Evolutionary conservation across 2,797 vertebrate genomes (phyloP), one percentile per base, ranked within the genome.

Genomic region (Lutjanus argentimaculatus): DNA sequence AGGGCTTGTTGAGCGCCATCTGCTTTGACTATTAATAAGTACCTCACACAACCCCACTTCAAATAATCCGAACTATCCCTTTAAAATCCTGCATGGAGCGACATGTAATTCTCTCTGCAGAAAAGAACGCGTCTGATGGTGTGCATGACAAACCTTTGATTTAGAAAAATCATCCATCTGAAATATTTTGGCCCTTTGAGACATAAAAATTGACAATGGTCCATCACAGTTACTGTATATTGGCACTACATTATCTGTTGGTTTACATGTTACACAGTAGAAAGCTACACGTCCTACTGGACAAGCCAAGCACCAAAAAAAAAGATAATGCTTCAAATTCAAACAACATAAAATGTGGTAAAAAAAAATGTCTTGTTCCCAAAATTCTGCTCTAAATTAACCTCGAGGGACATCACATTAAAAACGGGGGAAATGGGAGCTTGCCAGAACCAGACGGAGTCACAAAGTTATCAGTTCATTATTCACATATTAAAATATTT

Each of bases 401-500:
- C 70, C 66, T 66, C 0, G 6, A 51, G 22, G 42, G 6, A 72
- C 30, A 51, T 61, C 2, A 6, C 22, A 79, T 78, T 72, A 71
- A 63, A 63, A 56, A 6, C 45, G 49, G 67, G 22, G 42, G 40
- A 70, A 77, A 53, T 46, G 22, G 64, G 36, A 78, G 30, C 40
- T 52, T 46, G 55, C 43, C 56, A 42, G 66, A 66, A 70, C 7
- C 53, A 69, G 67, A 56, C 12, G 7, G 74, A 15, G 61, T 75
- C 77, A 72, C 46, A 42, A 67, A 77, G 62, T 76, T 73, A 76
- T 73, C 77, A 56, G 65, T 87, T 85, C 64, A 79, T 82, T 83
- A 75, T 85, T 86, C 66, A 65, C 57, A 65, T 72, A 67, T 69
- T 84, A 68, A 86, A 87, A 88, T 0, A 0, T 62, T 80, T 87